Conservation (phyloP, 2,113 vertebrate genomes). For the Pelobates fuscus region DNA sequence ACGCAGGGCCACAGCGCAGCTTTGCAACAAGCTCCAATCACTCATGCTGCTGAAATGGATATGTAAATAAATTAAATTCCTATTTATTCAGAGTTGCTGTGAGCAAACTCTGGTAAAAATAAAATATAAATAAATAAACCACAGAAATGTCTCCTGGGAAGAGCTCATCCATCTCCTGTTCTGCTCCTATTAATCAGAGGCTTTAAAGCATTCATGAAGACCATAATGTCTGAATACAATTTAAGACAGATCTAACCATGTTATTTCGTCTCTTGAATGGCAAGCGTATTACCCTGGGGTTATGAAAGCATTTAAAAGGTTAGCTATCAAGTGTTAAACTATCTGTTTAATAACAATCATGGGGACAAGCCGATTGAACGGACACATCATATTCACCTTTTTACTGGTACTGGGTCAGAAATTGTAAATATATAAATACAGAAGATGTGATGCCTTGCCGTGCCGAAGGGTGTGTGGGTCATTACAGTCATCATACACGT, state of each 20-base stretch:
- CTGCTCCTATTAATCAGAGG: slow-evolving; percentile 35
- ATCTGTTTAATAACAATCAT: neutral
- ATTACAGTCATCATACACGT: no score
- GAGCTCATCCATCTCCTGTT: slow-evolving; percentile 12
- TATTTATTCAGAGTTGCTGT: slow-evolving; percentile 9
- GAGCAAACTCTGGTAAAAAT: slow-evolving; percentile 25
- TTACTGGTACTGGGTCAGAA: no score
- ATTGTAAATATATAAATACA: no score
- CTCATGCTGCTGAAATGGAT: neutral
- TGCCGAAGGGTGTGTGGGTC: no score
- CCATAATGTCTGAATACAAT: slow-evolving; percentile 19
- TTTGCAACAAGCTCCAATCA: neutral
- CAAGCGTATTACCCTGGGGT: neutral
- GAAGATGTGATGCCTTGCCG: no score
- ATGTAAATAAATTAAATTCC: slow-evolving; percentile 10
- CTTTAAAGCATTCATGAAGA: slow-evolving; percentile 17
- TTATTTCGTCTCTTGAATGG: slow-evolving; percentile 11
- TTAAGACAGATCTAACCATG: slow-evolving; percentile 15
- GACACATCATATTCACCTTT: no score
- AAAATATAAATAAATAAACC: slow-evolving; percentile 27
- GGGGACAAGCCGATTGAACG: no score
- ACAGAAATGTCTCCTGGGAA: slow-evolving; percentile 4
- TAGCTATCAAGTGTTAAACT: neutral
- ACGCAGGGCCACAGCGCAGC: no score
- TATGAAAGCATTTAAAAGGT: neutral